A percentile compares a stretch with the other conserved stretches of the same genome.
Conservation (phyloP, 2,888 invertebrate genomes). For the Cataglyphis cursor region DNA sequence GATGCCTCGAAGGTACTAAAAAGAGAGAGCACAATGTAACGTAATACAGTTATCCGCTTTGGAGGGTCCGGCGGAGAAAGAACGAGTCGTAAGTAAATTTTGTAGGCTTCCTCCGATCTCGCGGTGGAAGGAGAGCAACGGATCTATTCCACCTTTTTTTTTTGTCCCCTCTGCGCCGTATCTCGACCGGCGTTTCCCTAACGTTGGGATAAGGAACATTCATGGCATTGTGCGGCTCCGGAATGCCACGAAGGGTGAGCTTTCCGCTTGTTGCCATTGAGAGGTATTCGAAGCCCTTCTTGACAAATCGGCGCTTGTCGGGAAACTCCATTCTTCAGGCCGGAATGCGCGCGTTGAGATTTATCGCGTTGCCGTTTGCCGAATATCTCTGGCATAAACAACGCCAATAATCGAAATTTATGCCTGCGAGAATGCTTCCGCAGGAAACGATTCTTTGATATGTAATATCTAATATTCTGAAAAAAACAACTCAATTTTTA, state of each 20-base stretch:
- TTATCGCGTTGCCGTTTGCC: constrained; percentile 82
- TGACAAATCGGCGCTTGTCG: constrained; percentile 86
- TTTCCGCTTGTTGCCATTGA: constrained; percentile 85
- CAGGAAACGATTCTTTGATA: constrained; percentile 59
- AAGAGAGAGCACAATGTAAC: constrained; percentile 69
- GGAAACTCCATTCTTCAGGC: constrained; percentile 83
- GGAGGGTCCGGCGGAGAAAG: constrained; percentile 75
- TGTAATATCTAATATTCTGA: not conserved
- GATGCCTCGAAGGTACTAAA: constrained; percentile 47
- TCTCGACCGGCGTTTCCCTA: constrained; percentile 66
- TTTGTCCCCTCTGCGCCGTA: constrained; percentile 34
- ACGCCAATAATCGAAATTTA: constrained; percentile 83
- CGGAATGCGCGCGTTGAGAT: constrained; percentile 78
- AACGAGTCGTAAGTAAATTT: constrained; percentile 81
- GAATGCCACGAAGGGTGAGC: constrained; percentile 81
- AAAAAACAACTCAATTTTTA: not conserved
- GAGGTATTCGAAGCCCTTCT: constrained; percentile 84
- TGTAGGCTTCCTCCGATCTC: constrained; percentile 81
- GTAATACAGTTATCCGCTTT: constrained; percentile 82
- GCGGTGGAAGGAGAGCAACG: constrained; percentile 62
- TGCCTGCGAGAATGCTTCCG: constrained; percentile 63
- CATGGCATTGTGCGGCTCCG: constrained; percentile 83
- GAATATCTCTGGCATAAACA: constrained; percentile 81
- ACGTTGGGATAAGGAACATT: constrained; percentile 79
- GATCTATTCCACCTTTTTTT: constrained; percentile 60